Base-by-base conservation (phyloP, 2,888 invertebrate genomes). In the Adineta ricciae region DNA sequence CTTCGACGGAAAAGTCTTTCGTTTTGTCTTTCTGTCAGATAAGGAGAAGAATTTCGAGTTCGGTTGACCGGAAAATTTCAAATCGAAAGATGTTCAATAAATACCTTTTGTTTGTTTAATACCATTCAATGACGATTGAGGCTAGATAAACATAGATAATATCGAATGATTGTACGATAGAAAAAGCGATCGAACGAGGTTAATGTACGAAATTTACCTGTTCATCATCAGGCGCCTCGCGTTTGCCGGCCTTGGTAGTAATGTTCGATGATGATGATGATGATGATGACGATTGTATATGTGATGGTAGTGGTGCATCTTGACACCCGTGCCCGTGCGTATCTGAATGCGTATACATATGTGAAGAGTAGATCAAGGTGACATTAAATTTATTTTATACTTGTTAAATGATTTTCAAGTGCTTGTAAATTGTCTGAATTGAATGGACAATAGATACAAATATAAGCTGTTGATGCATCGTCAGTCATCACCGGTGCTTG, bases 321-420 rank as follows among this genome's bases (percentile, higher is more conserved):
- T 64, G 64, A 64, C 64, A 64, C 32, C 64, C 64, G 27, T 64
- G 32, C 7, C 64, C 64, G 64, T 64, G 64, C 32, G 64, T 16
- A 64, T 7, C 64, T 64, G 64, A 64, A 64, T 5, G 46, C 24
- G 24, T 52, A 52, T 46, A 46, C 46, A 46, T 32, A 32, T 46
- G 46, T 46, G 11, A 19, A 64, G 4, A 64, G 14, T 64, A 36
- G 32, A 64, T 19, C 64, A 64, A 64, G 64, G 64, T 64, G 32
- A 64, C 3, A 32, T 5, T 32, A 32, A 64, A 24, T 41, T 41
- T n/a, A 41, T 16, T 38, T 78, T 14, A 41, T 41, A 78, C 78
- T 78, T 78, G 78, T 41, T n/a, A 78, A n/a, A 78, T 78, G 78
- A 41, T 38, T 41, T 78, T 78, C 78, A 2, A 78, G 41, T 41